Evolutionary conservation across 2,888 invertebrate species (phyloP), one percentile per base, ranked within the genome.

Genomic region (Alitta virens): DNA sequence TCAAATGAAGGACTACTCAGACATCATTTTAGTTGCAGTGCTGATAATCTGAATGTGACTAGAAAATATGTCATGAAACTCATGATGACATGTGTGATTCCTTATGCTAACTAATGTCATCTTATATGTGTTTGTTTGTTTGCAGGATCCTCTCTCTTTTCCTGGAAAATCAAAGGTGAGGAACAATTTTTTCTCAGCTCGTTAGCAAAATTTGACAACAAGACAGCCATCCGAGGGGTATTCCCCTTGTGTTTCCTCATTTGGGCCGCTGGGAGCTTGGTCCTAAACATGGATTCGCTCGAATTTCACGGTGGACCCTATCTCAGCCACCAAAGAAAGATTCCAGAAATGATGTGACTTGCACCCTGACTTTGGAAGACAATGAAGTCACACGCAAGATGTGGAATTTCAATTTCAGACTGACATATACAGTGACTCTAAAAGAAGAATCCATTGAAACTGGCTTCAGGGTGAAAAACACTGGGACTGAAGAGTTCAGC

Each of bases 211-310:
- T 96, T 95, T 85, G 95, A 96, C 85, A 94, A 94, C 72, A 94
- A 94, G 83, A 91, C 94, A 82, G 91, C 95, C 68, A 96, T 96
- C 82, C 87, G 96, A 80, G 96, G 96, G 76, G 96, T 76, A 94
- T 96, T 83, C 96, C 96, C 67, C 91, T 96, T 84, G 92, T 96
- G 70, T 96, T 96, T 84, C 96, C 95, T 96, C 93, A 94, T 86
- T 96, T 95, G 84, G 96, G 95, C 62, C 89, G 91, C 72, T 96
- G 95, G 95, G 88, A 90, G 67, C 91, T 90, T 84, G 95, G 96
- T 3, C 95, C 96, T 2, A 94, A 94, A 78, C 96, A 96, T 85
- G 96, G 97, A 61, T 97, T 97, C 86, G 95, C 94, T 59, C 87
- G 95, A 78, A 91, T 94, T 78, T 89, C 91, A 63, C 88, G 91